Percentiles rank a stretch among this genome's conserved stretches.
These are phyloP conservation scores for Phalacrocorax aristotelis DNA, from an alignment of 2,113 vertebrate genomes.

Conservation along the genomic window DNA sequence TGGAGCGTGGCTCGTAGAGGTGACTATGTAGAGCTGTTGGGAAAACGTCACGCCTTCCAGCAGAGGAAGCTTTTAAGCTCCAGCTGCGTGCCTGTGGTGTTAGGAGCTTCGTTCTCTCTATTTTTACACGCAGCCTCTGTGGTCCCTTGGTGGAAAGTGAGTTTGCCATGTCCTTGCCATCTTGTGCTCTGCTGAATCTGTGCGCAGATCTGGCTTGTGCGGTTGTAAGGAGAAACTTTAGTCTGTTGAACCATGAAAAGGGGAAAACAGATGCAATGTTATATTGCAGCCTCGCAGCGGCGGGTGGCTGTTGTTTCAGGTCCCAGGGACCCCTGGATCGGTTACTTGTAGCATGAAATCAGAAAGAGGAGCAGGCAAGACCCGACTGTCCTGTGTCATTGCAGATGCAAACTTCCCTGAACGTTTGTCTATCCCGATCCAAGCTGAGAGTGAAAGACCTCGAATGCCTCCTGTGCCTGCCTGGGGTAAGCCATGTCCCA, in stretches of 20 bases:
- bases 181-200: fast-evolving
- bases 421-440: neutral
- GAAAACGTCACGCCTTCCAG: neutral
- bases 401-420: neutral
- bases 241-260: fast-evolving
- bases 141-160: fast-evolving
- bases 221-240: fast-evolving
- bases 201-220: fast-evolving
- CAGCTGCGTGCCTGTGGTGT: fast-evolving
- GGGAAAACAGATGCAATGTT: fast-evolving
- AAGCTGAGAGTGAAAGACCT: neutral
- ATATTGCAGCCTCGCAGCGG: fast-evolving
- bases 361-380: neutral
- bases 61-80: neutral
- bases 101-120: neutral
- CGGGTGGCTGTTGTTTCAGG: no score
- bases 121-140: fast-evolving
- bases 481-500: neutral
- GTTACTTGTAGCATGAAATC: no score
- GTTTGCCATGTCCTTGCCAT: fast-evolving
- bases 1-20: neutral
- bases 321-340: neutral
- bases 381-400: neutral
- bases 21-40: fast-evolving
- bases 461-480: fast-evolving